A percentile compares a stretch with the other conserved stretches of the same genome.
Conservation (phyloP, 2,113 vertebrate genomes). For the Pterocles gutturalis region DNA sequence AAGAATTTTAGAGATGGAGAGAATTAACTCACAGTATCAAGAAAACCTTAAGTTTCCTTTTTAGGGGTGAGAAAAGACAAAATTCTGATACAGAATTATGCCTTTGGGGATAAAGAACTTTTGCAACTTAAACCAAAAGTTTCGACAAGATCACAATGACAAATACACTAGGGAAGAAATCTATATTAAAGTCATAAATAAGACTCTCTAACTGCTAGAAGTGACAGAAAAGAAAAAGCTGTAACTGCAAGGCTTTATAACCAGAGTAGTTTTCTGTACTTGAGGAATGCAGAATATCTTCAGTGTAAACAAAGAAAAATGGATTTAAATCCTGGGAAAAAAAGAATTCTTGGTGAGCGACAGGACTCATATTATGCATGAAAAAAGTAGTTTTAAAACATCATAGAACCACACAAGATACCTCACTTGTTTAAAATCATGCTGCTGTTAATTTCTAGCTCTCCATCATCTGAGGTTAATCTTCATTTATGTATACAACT, state of each 20-base stretch:
- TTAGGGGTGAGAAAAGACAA: neutral
- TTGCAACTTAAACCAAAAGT: neutral
- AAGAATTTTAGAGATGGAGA: neutral
- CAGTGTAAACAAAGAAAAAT: neutral
- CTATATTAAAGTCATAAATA: constrained; percentile 63
- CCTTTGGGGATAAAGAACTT: neutral
- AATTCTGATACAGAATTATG: neutral
- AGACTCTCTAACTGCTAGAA: neutral
- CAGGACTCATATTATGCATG: neutral
- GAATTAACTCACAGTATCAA: neutral
- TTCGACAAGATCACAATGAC: neutral
- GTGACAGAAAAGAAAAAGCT: constrained; percentile 9
- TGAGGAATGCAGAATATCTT: constrained; percentile 2
- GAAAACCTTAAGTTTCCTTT: neutral
- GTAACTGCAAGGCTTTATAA: neutral
- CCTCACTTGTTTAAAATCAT: neutral
- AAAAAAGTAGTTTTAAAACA: neutral
- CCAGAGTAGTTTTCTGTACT: neutral
- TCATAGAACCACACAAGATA: neutral
- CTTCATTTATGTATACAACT: neutral
- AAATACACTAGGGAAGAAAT: constrained; percentile 30
- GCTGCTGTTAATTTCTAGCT: neutral
- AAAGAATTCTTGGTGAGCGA: neutral
- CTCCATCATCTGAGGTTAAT: neutral
- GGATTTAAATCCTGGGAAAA: neutral